phyloP scores from a whole-genome alignment of 2,797 vertebrate species.

The Pipistrellus nathusii region DNA sequence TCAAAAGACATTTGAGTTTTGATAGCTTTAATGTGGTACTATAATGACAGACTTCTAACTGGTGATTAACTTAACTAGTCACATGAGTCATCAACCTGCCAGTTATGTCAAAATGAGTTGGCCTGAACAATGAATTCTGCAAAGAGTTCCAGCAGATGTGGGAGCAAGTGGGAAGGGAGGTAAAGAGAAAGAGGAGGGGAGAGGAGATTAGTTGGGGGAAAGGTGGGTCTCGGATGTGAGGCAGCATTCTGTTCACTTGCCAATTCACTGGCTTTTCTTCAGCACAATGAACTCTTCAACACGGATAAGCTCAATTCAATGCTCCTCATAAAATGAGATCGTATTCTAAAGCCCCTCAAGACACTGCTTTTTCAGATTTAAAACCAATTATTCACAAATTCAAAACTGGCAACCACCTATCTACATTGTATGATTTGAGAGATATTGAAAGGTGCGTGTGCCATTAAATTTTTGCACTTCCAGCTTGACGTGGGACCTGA shows the following conservation, averaged over 20 bases:
- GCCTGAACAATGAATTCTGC: constrained; percentile 52
- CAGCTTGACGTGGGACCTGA: not conserved
- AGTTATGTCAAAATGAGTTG: constrained; percentile 66
- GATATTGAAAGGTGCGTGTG: not conserved
- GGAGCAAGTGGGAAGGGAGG: constrained; percentile 14
- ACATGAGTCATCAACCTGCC: constrained; percentile 68
- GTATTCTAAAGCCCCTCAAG: not conserved
- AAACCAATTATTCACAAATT: constrained; percentile 10
- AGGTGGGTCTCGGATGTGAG: not conserved
- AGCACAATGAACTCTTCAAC: not conserved
- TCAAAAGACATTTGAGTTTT: constrained; percentile 59
- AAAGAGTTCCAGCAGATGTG: constrained; percentile 68
- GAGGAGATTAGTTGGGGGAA: not conserved
- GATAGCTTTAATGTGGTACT: constrained; percentile 66
- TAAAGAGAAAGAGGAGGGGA: not conserved
- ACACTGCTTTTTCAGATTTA: not conserved
- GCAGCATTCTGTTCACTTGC: not conserved
- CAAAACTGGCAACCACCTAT: not conserved
- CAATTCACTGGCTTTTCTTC: not conserved
- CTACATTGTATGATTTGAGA: not conserved
- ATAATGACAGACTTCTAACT: constrained; percentile 69
- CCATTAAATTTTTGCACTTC: not conserved
- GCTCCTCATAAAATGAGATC: not conserved
- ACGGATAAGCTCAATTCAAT: not conserved
- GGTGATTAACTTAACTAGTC: constrained; percentile 72